Percentiles rank a stretch among this genome's conserved stretches.
Evolutionary conservation across 2,888 invertebrate species (phyloP).

Genomic region (Abrostola triplasia): DNA sequence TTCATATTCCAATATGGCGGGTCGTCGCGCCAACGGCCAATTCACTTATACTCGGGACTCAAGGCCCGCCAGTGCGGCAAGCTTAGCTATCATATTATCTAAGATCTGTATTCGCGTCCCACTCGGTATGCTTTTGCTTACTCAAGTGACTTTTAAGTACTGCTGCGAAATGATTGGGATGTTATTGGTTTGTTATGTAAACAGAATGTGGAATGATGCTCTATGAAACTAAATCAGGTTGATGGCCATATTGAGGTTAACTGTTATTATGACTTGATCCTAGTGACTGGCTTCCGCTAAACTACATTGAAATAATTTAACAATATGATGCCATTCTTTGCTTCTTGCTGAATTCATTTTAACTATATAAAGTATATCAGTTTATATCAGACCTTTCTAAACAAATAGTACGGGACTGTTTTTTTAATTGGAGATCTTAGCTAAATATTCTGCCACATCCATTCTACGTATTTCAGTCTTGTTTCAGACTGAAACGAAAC

Average conservation of each 20-base stretch:
- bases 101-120: conserved; percentile 42
- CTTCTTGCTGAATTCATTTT: too few species aligned
- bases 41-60: conserved; percentile 78
- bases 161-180: conserved; percentile 28
- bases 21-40: conserved; percentile 75
- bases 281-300: too few species aligned
- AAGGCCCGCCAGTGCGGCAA: conserved; percentile 63
- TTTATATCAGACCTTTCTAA: too few species aligned
- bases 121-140: conserved; percentile 46
- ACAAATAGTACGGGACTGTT: too few species aligned
- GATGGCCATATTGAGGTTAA: neutral
- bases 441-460: too few species aligned
- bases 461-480: too few species aligned
- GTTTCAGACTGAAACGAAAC: too few species aligned
- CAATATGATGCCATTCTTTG: too few species aligned
- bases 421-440: too few species aligned
- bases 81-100: conserved; percentile 47
- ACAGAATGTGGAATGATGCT: neutral
- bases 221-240: neutral
- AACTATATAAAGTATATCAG: too few species aligned
- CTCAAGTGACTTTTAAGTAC: conserved; percentile 47
- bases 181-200: conserved; percentile 23
- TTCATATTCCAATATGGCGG: conserved; percentile 83
- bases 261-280: neutral
- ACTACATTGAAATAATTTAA: too few species aligned